These are phyloP conservation scores for Elgonia sp. DNA, from an alignment of 2,888 invertebrate genomes.

Conservation along the genomic window DNA sequence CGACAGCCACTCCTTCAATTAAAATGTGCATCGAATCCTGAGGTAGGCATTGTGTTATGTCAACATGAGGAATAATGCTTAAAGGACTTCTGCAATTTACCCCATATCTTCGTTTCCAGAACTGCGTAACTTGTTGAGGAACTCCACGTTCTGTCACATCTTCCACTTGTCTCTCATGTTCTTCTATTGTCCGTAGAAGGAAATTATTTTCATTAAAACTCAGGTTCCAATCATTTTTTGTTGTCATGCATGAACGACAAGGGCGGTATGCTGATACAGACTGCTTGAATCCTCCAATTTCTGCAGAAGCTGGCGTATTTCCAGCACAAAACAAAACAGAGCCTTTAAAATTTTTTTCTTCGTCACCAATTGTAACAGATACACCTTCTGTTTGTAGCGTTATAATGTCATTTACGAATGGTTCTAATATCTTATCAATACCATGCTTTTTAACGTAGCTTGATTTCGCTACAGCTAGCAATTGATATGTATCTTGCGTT, in stretches of 20 bases:
- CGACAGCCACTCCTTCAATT: conserved; percentile 26
- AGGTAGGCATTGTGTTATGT: conserved; percentile 25
- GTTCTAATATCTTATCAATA: neutral
- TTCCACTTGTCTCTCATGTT: neutral
- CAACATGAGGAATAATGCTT: neutral
- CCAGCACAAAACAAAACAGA: neutral
- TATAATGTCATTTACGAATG: neutral
- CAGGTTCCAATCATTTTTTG: neutral
- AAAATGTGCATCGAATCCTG: conserved; percentile 43
- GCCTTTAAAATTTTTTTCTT: neutral
- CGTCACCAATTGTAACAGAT: neutral
- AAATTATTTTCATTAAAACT: neutral
- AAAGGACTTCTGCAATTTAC: conserved; percentile 26
- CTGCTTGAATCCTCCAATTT: neutral
- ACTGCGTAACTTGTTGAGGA: neutral
- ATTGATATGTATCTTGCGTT: neutral
- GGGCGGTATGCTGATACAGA: neutral
- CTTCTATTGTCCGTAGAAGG: neutral
- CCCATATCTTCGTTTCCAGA: conserved; percentile 41
- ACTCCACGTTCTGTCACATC: conserved; percentile 6
- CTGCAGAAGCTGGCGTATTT: neutral
- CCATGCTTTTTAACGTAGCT: neutral
- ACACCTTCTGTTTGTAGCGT: conserved; percentile 3
- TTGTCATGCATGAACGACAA: neutral
- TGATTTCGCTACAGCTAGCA: neutral